phyloP scores from a whole-genome alignment of 1,140 invertebrate species.

The Brachionus rubens region DNA sequence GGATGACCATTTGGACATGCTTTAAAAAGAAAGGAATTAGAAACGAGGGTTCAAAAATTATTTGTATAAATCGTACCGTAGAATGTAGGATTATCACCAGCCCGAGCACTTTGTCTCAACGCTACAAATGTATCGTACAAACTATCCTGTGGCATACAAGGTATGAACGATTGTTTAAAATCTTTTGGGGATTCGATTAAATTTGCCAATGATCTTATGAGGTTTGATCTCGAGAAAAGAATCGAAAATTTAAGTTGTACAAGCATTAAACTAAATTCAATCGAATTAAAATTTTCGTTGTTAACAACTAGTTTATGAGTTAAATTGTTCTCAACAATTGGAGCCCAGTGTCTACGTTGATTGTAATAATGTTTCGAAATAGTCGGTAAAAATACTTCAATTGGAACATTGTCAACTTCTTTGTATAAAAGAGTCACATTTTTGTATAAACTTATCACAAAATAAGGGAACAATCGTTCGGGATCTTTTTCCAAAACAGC shows the following conservation, averaged over 20 bases:
- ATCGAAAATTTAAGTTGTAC: conserved; percentile 40
- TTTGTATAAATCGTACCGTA: conserved; percentile 37
- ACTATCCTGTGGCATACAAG: conserved; percentile 48
- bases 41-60: background rate
- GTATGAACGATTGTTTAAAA: conserved; percentile 44
- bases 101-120: conserved; percentile 47
- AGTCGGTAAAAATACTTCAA: background rate
- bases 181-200: background rate
- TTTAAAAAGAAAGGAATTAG: background rate
- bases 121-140: conserved; percentile 48
- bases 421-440: conserved; percentile 49
- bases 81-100: conserved; percentile 48
- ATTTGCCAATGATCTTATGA: conserved; percentile 11
- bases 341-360: background rate
- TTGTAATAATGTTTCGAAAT: background rate
- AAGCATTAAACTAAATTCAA: conserved; percentile 5
- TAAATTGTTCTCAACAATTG: background rate
- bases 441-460: conserved; percentile 49
- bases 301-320: background rate
- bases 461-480: background rate
- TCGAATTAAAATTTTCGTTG: background rate
- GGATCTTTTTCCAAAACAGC: background rate
- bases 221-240: background rate
- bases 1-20: conserved; percentile 54
- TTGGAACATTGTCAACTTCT: background rate